Conservation (phyloP, 2,888 invertebrate species). For the Stenodema calcarata region DNA sequence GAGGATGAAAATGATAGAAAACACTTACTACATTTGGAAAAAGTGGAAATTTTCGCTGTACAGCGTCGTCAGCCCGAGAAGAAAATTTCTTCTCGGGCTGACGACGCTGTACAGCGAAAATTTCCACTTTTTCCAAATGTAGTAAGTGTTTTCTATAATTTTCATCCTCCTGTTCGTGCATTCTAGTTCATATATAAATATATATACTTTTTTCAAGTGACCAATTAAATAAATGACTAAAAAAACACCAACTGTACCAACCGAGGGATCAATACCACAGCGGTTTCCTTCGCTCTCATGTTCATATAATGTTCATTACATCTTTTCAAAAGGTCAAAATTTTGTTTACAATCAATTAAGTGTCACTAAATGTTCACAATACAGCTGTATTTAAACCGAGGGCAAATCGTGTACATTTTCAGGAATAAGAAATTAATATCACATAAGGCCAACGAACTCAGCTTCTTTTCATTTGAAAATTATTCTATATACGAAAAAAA, state of each 20-base stretch:
- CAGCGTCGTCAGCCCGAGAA: no score
- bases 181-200: no score
- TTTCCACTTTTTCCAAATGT: no score
- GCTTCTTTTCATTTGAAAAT: background rate
- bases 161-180: no score
- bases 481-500: background rate
- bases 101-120: no score
- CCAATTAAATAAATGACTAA: background rate
- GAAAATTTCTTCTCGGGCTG: no score
- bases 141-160: no score
- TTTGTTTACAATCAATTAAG: background rate
- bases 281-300: background rate
- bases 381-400: background rate
- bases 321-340: background rate
- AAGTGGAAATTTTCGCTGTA: no score
- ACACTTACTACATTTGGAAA: no score
- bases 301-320: background rate
- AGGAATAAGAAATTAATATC: constrained; percentile 21
- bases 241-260: background rate
- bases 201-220: no score
- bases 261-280: background rate
- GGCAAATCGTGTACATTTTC: background rate
- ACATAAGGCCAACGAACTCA: constrained; percentile 18
- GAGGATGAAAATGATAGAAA: no score
- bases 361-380: background rate